phyloP scores from a whole-genome alignment of 1,140 invertebrate genomes.

The Fopius arisanus region DNA sequence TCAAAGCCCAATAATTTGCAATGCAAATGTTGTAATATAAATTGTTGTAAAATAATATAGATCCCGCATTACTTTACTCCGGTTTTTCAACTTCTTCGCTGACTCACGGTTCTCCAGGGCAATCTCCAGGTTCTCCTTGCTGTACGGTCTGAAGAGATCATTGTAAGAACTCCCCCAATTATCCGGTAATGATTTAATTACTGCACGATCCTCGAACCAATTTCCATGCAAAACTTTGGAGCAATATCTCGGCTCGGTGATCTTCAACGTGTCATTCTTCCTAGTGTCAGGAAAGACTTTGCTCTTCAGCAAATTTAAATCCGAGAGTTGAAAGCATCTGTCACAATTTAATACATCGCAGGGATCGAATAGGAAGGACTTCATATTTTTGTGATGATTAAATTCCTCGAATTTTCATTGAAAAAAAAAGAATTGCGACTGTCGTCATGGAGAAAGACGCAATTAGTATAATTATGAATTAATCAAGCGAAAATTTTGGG shows the following conservation, averaged over 20 bases:
- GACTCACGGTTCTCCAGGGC: background rate
- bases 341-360: background rate
- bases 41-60: background rate
- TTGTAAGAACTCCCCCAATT: slow-evolving; percentile 38
- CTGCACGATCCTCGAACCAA: slow-evolving; percentile 38
- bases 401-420: background rate
- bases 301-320: background rate
- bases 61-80: slow-evolving; percentile 3
- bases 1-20: background rate
- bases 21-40: too few relatives aligned
- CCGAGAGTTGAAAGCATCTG: background rate
- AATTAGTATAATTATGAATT: too few relatives aligned
- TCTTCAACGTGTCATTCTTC: background rate
- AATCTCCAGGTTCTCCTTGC: slow-evolving; percentile 19
- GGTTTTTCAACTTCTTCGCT: background rate
- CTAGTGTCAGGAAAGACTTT: background rate
- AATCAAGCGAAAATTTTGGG: too few relatives aligned
- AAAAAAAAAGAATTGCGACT: background rate
- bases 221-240: slow-evolving; percentile 40
- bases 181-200: background rate
- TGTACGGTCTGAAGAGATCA: slow-evolving; percentile 24
- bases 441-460: background rate
- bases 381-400: background rate
- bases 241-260: slow-evolving; percentile 21
- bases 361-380: background rate